Evolutionary conservation across 2,888 invertebrate genomes (phyloP), one percentile per base, ranked within the genome.

Genomic region (Adelognathus sp.): DNA sequence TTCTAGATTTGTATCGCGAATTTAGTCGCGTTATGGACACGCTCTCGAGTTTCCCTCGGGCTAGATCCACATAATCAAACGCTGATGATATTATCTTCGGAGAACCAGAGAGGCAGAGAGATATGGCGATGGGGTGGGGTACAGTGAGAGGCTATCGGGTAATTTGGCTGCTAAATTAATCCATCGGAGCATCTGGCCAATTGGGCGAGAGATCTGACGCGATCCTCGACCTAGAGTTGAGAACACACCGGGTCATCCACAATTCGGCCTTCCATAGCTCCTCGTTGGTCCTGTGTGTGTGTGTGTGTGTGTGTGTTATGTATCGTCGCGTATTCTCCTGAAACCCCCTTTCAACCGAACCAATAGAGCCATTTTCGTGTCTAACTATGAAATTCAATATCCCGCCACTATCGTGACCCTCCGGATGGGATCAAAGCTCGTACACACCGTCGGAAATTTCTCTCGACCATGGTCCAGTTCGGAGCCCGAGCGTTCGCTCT

Each of bases 101-200:
- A 33, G 39, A 41, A 7, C 61, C 24, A n/a, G 46, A 56, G 33
- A 58, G 14, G 3, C 24, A 39, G 31, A n/a, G 54, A 6, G 24
- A 39, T 16, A 9, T 41, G 33, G 52, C 5, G 58, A 14, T 21
- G 44, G 9, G 31, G 36, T 14, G 7, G 29, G 3, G n/a, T 39
- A 41, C 21, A n/a, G 27, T 16, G 14, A 64, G 11, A 56, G 41
- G 18, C 50, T 66, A 63, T 71, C 33, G 52, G 24, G 61, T 58
- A 73, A 73, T 78, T 64, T 39, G 18, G 39, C 31, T 46, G 64
- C 58, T 52, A 29, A 74, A 74, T 70, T 70, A 64, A 70, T 71
- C 44, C 66, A 33, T 74, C 70, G 66, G 66, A 66, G 74, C 18
- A 66, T 56, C 31, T 46, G 69, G 52, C 70, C 70, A 66, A 74